Percentiles rank a stretch among this genome's conserved stretches.
phyloP scores from a whole-genome alignment of 2,888 invertebrate genomes.

The Deroplatys truncata region DNA sequence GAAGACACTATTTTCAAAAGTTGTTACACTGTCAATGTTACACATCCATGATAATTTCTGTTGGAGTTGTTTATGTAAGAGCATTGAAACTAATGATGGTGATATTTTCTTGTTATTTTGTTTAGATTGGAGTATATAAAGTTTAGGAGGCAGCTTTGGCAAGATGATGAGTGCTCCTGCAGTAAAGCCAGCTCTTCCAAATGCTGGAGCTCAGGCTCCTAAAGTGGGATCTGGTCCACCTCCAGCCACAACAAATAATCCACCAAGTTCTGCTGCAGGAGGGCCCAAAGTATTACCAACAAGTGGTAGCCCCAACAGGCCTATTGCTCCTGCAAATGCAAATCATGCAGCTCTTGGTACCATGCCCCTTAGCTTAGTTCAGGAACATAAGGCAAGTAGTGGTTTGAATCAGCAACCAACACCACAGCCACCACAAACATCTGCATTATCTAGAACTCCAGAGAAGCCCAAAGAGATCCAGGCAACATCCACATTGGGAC shows the following conservation, averaged over 20 bases:
- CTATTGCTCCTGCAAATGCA: constrained; percentile 37
- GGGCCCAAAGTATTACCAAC: constrained; percentile 39
- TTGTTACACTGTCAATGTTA: neutral
- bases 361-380: constrained; percentile 43
- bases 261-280: constrained; percentile 35
- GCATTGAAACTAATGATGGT: neutral
- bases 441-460: constrained; percentile 14
- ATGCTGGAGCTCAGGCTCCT: constrained; percentile 29
- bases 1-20: neutral
- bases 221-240: constrained; percentile 39
- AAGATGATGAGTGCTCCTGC: constrained; percentile 42
- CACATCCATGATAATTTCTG: neutral
- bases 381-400: constrained; percentile 42
- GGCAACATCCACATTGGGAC: neutral
- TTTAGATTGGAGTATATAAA: neutral
- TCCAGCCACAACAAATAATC: constrained; percentile 35
- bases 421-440: constrained; percentile 24
- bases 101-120: neutral
- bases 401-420: constrained; percentile 35
- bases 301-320: constrained; percentile 41
- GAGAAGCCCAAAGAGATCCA: constrained; percentile 24
- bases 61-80: neutral
- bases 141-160: neutral
- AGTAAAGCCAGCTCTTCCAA: constrained; percentile 43
- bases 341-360: constrained; percentile 24